Conservation (phyloP, 2,113 vertebrate genomes). For the Microcebus tavaratra region DNA sequence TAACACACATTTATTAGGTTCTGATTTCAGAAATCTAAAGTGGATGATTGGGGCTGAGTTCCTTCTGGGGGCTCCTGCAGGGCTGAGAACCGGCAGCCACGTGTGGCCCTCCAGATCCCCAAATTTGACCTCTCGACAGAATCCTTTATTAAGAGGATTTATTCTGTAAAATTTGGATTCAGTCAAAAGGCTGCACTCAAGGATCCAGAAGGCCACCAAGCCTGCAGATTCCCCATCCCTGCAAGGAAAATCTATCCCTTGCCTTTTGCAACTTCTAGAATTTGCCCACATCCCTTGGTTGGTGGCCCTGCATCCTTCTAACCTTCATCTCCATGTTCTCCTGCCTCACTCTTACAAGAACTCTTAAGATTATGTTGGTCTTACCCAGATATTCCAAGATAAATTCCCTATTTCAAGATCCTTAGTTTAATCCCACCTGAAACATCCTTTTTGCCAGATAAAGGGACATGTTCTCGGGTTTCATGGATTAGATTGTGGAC, state of each 20-base stretch:
- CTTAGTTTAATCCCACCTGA: not conserved
- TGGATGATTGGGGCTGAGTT: fast-evolving
- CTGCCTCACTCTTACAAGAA: not conserved
- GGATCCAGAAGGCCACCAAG: no score
- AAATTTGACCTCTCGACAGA: no score
- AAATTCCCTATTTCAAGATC: not conserved
- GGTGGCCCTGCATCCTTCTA: fast-evolving
- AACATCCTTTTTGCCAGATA: fast-evolving
- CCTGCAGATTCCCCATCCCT: no score
- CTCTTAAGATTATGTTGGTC: not conserved
- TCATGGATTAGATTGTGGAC: not conserved
- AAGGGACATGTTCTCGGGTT: not conserved
- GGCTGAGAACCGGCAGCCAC: no score
- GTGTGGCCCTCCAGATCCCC: no score
- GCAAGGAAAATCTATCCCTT: not conserved
- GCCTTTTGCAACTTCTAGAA: not conserved
- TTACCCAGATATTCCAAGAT: not conserved
- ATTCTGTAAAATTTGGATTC: no score
- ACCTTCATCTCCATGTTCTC: fast-evolving
- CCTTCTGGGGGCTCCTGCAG: not conserved
- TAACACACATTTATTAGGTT: not conserved
- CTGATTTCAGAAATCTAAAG: not conserved
- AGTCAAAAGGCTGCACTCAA: no score
- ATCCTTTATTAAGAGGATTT: no score
- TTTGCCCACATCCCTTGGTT: fast-evolving